phyloP scores from a whole-genome alignment of 2,797 vertebrate genomes.

The Pelobates cultripes region DNA sequence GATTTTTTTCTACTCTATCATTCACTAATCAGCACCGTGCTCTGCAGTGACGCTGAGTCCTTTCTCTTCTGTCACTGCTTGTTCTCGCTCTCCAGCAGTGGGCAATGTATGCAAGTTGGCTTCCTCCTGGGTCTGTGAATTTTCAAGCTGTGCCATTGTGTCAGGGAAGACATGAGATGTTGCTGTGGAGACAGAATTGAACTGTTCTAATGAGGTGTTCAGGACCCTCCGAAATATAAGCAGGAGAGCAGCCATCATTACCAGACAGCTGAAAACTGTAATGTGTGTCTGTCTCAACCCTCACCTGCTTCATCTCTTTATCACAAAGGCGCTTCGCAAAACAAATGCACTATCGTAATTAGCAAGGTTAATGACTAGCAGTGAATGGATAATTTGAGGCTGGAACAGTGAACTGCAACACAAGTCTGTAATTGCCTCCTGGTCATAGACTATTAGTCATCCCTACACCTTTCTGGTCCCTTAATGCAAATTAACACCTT shows the following conservation, averaged over 20 bases:
- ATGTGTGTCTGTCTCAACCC: conserved; percentile 46
- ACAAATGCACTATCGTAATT: conserved; percentile 49
- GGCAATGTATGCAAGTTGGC: conserved; percentile 55
- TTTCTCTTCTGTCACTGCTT: conserved; percentile 53
- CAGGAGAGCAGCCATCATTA: conserved; percentile 53
- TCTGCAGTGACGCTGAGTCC: conserved; percentile 39
- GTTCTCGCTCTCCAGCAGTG: conserved; percentile 54
- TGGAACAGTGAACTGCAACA: conserved; percentile 44
- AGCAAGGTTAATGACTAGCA: conserved; percentile 54
- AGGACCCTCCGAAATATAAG: conserved; percentile 49
- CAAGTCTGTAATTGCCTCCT: conserved; percentile 33
- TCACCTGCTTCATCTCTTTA: conserved; percentile 47
- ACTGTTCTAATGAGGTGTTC: conserved; percentile 55
- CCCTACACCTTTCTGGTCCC: conserved; percentile 6
- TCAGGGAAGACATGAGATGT: conserved; percentile 55
- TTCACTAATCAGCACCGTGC: conserved; percentile 46
- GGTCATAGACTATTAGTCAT: conserved; percentile 40
- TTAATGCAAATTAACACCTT: conserved; percentile 34
- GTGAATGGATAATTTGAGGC: conserved; percentile 34
- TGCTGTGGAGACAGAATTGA: conserved; percentile 57
- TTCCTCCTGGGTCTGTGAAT: conserved; percentile 50
- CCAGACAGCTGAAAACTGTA: conserved; percentile 53
- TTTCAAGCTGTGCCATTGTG: conserved; percentile 57
- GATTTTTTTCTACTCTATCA: conserved; percentile 24
- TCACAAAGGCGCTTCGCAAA: conserved; percentile 44